phyloP scores from a whole-genome alignment of 2,113 vertebrate species.

The Promerops cafer region DNA sequence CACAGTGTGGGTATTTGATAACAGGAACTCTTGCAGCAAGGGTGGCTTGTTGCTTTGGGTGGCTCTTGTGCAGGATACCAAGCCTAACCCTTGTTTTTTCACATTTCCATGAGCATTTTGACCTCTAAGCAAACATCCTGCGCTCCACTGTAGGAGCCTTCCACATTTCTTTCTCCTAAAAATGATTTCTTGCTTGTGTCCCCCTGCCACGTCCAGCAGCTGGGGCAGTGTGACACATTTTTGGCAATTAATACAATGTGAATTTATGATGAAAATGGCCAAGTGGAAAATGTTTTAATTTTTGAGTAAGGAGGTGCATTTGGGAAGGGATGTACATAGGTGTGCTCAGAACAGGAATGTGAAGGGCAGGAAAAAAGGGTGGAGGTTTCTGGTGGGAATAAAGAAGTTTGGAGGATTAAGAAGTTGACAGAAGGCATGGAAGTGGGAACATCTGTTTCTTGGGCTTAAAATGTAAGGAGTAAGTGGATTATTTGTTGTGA shows the following conservation, averaged over 20 bases:
- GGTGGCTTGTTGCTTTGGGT: neutral
- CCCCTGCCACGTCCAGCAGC: neutral
- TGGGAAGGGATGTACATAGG: fast-evolving
- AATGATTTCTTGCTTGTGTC: neutral
- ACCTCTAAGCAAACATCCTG: neutral
- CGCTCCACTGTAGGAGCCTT: neutral
- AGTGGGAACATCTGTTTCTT: neutral
- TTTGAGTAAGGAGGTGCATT: neutral
- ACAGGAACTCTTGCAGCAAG: neutral
- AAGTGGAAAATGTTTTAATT: neutral
- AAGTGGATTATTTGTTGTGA: neutral
- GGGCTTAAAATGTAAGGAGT: neutral
- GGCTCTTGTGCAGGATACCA: neutral
- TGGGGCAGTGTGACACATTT: neutral
- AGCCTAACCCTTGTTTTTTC: neutral
- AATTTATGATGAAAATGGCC: neutral
- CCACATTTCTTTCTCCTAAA: neutral
- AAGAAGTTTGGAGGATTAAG: neutral
- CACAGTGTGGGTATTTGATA: neutral
- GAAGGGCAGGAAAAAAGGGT: neutral
- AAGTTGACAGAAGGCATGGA: neutral
- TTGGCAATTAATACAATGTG: neutral
- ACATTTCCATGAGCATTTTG: neutral
- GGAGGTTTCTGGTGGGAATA: neutral
- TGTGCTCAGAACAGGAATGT: neutral